phyloP scores from a whole-genome alignment of 30 jellyfish, hydroid and myxozoan genomes.

The Chrysaora quinquecirrha region DNA sequence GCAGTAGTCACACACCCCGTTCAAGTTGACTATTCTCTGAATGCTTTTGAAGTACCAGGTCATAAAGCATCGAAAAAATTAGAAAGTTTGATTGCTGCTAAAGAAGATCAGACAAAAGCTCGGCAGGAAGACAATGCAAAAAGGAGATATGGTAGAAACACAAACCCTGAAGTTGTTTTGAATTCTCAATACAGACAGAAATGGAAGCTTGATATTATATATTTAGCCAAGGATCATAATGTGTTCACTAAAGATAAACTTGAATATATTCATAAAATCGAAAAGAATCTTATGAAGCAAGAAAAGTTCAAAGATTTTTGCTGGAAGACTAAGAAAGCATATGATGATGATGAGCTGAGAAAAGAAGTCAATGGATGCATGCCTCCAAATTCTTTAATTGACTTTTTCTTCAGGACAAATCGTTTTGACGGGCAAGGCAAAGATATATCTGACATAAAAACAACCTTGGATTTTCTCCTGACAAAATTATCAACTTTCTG shows the following conservation, averaged over 20 bases:
- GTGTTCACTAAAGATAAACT: constrained; percentile 64
- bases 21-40: constrained; percentile 63
- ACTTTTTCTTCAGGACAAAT: constrained; percentile 53
- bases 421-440: constrained; percentile 64
- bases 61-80: constrained; percentile 50
- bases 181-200: constrained; percentile 43
- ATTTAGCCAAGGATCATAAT: constrained; percentile 61
- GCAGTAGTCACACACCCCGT: constrained; percentile 73
- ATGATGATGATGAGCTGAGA: constrained; percentile 26
- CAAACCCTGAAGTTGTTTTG: constrained; percentile 49
- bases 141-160: constrained; percentile 11
- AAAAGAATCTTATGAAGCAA: constrained; percentile 49
- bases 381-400: constrained; percentile 80
- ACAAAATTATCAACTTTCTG: constrained; percentile 65
- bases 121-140: constrained; percentile 35
- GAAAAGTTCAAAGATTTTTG: constrained; percentile 56
- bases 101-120: constrained; percentile 36
- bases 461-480: constrained; percentile 58
- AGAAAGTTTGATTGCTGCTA: constrained; percentile 63
- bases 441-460: constrained; percentile 34
- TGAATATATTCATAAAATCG: constrained; percentile 52
- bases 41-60: constrained; percentile 72
- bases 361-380: constrained; percentile 52
- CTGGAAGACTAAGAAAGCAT: constrained; percentile 56
- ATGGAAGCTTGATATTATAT: constrained; percentile 70